phyloP scores from a whole-genome alignment of 2,113 vertebrate genomes.

The Gracilinanus agilis region DNA sequence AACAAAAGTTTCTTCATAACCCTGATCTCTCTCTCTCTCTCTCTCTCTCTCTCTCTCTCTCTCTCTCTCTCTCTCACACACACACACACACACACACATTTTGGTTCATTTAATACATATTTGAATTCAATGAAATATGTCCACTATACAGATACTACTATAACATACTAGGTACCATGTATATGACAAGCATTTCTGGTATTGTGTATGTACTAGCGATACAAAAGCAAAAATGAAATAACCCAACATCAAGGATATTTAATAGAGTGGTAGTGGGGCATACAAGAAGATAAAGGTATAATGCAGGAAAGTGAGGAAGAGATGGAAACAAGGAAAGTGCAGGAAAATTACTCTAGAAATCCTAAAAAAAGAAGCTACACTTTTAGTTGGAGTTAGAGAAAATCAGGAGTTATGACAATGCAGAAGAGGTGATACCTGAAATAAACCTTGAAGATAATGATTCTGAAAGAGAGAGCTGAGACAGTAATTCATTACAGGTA shows the following conservation, averaged over 20 bases:
- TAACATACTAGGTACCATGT: background rate
- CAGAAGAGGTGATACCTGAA: background rate
- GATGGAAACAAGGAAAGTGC: background rate
- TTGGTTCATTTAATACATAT: background rate
- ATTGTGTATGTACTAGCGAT: background rate
- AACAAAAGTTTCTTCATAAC: background rate
- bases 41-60: too few relatives aligned
- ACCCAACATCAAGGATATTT: background rate
- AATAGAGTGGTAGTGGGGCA: background rate
- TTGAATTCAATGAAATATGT: background rate
- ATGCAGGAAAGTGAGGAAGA: background rate
- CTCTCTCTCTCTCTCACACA: too few relatives aligned
- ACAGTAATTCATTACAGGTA: background rate
- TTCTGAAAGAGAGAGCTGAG: background rate
- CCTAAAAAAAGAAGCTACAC: background rate
- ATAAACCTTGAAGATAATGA: background rate
- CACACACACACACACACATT: background rate
- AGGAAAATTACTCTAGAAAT: background rate
- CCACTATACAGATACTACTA: background rate
- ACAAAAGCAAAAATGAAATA: background rate
- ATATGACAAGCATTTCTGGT: background rate
- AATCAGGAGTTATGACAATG: background rate
- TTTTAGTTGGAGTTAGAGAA: background rate
- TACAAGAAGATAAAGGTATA: background rate
- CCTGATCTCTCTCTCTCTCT: background rate